Base-by-base conservation (phyloP, 2,113 vertebrate species). In the Tapirus terrestris region DNA sequence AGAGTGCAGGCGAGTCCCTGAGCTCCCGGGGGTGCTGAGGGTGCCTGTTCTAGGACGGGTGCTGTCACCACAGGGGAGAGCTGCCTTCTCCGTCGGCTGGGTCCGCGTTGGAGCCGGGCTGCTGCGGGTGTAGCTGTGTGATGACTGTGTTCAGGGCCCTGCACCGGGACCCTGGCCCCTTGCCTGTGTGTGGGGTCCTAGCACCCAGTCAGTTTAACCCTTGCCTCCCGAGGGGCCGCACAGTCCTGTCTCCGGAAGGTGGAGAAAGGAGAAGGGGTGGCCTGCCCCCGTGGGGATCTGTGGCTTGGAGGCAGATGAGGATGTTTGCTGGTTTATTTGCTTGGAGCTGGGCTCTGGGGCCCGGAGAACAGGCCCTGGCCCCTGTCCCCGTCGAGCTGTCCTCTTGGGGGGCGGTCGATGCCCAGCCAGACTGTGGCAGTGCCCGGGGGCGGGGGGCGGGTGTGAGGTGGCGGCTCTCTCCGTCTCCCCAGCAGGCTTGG, bases 121-220 rank as follows among this genome's bases (percentile, higher is more conserved):
- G 5, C 48, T 0, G 0, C 1, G 5, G 43, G 39, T 6, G 23
- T 9, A 39, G 53, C 68, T 2, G 23, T 9, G 4, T 18, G 29
- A 3, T 6, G 33, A 27, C 3, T 13, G 27, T 13, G 48, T n/a
- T 1, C 14, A 3, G 65, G 56, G 11, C 18, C 31, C 65, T 0
- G 43, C 67, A 11, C 77, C 58, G 9, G 68, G 76, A 43, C 12
- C 29, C 53, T 58, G 1, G 36, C 20, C 79, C 21, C 17, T 8
- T 0, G 0, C 43, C 67, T 53, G 8, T 43, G 48, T 31, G 51
- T 53, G 18, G 84, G n/a, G 16, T 76, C 53, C 51, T 56, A 0
- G 17, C 17, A 23, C 8, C 60, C 0, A 2, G 8, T 31, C 4
- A 0, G 53, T 18, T 8, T 43, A 27, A 11, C 43, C 21, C 83